Conservation (phyloP, 2,113 vertebrate species). For the Coturnix japonica region DNA sequence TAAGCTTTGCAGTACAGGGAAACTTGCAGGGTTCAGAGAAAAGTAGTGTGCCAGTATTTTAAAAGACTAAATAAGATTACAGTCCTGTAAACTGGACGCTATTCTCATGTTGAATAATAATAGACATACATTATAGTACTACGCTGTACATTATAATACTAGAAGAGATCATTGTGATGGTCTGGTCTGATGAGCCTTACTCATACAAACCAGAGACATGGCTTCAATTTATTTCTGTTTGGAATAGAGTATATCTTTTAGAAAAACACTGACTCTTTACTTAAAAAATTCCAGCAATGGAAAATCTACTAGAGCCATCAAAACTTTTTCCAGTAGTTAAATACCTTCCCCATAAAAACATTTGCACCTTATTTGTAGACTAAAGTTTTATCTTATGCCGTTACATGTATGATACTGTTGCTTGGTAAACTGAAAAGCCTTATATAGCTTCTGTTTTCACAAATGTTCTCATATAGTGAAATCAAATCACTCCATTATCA, state of each 20-base stretch:
- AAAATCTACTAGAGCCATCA: slow-evolving; percentile 56
- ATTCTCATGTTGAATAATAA: not conserved
- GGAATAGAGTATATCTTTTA: slow-evolving; percentile 60
- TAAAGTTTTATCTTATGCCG: slow-evolving; percentile 22
- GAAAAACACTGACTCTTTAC: slow-evolving; percentile 67
- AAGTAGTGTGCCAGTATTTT: not conserved
- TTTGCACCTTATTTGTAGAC: slow-evolving; percentile 51
- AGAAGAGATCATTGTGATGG: not conserved
- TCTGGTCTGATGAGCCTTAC: not conserved
- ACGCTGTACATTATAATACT: not conserved
- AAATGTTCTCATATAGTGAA: not conserved
- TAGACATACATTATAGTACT: not conserved
- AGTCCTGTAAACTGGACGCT: not conserved
- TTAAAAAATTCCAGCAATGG: slow-evolving; percentile 53
- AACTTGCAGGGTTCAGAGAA: slow-evolving; percentile 28
- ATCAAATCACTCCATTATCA: not conserved
- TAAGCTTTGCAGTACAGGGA: not conserved
- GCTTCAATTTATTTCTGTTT: slow-evolving; percentile 62
- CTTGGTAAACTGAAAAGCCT: not conserved
- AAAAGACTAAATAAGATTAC: not conserved
- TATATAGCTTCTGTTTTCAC: not conserved
- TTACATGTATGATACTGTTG: not conserved
- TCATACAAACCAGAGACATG: slow-evolving; percentile 35
- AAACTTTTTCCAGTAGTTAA: slow-evolving; percentile 61
- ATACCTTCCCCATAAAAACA: slow-evolving; percentile 65